These are phyloP conservation scores for Tridacna gigas DNA, from an alignment of 2,888 invertebrate species.

Conservation along the genomic window DNA sequence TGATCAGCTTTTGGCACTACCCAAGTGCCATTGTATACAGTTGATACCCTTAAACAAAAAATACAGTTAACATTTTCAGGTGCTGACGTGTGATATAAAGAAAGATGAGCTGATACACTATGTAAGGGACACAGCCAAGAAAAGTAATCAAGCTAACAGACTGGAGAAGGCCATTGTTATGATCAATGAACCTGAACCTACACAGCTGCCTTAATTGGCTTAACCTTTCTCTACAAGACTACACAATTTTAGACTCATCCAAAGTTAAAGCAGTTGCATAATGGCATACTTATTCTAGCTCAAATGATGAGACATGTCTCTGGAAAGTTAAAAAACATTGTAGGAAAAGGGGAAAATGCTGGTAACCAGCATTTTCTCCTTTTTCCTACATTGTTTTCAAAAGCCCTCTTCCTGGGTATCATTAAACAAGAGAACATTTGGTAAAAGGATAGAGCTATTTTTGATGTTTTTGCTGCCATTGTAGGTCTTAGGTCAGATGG, in stretches of 20 bases:
- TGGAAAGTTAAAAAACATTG: too few species aligned
- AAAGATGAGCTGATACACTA: constrained; percentile 80
- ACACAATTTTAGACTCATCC: background rate
- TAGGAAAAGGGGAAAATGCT: background rate
- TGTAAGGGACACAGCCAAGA: constrained; percentile 78
- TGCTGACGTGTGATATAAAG: constrained; percentile 80
- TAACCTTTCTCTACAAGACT: background rate
- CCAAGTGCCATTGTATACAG: too few species aligned
- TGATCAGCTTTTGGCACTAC: too few species aligned
- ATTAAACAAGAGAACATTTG: too few species aligned
- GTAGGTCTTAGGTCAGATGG: too few species aligned
- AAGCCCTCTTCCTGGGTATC: too few species aligned
- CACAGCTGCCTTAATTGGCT: constrained; percentile 31
- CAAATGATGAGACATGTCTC: too few species aligned
- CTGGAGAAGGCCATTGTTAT: constrained; percentile 76
- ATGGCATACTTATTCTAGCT: too few species aligned
- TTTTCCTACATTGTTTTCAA: too few species aligned
- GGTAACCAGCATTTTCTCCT: background rate
- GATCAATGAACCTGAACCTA: constrained; percentile 56
- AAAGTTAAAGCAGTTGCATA: background rate
- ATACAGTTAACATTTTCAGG: constrained; percentile 61
- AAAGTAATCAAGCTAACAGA: constrained; percentile 74
- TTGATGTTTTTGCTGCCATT: too few species aligned
- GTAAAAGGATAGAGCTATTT: too few species aligned
- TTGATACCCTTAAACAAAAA: too few species aligned